These are phyloP conservation scores for Momotus momota DNA, from an alignment of 2,797 vertebrate genomes.

Conservation along the genomic window DNA sequence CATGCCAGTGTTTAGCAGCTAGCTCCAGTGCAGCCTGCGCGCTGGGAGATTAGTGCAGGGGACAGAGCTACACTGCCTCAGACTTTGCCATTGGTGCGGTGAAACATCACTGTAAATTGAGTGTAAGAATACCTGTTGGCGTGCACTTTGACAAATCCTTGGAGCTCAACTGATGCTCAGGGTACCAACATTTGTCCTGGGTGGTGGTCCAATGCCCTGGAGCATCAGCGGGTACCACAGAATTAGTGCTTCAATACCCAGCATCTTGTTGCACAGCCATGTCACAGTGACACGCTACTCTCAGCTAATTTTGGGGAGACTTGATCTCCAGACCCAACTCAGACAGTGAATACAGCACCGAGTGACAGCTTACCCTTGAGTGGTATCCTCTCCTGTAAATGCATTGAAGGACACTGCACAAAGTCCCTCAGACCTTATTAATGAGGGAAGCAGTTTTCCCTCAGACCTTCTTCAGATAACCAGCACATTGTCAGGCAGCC, in stretches of 20 bases:
- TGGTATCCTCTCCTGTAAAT: neutral
- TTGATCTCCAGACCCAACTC: neutral
- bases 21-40: neutral
- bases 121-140: neutral
- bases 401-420: neutral
- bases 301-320: neutral
- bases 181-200: neutral
- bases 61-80: neutral
- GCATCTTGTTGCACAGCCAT: fast-evolving
- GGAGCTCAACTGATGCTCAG: neutral
- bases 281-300: neutral
- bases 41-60: neutral
- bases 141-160: neutral
- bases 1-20: neutral
- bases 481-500: neutral
- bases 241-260: neutral
- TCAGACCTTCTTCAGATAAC: neutral
- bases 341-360: too few species aligned
- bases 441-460: neutral
- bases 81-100: neutral
- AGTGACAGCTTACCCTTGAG: neutral
- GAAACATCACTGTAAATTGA: neutral
- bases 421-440: neutral
- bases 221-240: neutral
- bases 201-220: neutral